Evolutionary conservation across 1,140 invertebrate genomes (phyloP).

Genomic region (Cydia pomonella): DNA sequence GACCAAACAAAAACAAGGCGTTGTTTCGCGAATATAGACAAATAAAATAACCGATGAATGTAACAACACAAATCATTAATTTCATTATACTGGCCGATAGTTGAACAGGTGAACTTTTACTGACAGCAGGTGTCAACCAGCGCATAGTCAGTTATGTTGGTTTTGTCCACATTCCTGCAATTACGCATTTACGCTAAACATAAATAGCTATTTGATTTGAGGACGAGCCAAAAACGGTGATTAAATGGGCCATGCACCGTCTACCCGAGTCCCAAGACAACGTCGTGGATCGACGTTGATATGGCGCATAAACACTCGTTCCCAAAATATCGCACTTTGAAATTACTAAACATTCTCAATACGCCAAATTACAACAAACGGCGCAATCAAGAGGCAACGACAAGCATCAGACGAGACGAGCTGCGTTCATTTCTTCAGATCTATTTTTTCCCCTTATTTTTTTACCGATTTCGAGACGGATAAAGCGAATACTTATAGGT

Average conservation of each 20-base stretch:
- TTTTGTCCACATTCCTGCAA: neutral
- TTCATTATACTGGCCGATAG: neutral
- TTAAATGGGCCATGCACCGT: neutral
- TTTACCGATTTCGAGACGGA: too few species aligned
- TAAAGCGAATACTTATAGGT: too few species aligned
- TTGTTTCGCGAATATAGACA: neutral
- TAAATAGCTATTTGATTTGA: neutral
- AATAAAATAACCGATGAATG: neutral
- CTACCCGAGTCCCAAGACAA: neutral
- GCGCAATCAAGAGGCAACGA: too few species aligned
- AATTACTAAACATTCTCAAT: neutral
- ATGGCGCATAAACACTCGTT: neutral
- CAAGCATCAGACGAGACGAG: too few species aligned
- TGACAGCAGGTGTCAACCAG: neutral
- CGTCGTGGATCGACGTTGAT: neutral
- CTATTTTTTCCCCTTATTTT: too few species aligned
- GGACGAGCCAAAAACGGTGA: neutral
- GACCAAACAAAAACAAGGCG: neutral
- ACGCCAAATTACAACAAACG: too few species aligned
- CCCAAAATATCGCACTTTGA: neutral
- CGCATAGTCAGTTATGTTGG: neutral
- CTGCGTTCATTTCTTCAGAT: too few species aligned
- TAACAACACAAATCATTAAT: too few species aligned
- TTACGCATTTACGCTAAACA: constrained; percentile 4
- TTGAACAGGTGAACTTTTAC: neutral